Percentiles rank a stretch among this genome's conserved stretches.
Conservation (phyloP, 2,888 invertebrate species). For the Temnothorax rugatulus region DNA sequence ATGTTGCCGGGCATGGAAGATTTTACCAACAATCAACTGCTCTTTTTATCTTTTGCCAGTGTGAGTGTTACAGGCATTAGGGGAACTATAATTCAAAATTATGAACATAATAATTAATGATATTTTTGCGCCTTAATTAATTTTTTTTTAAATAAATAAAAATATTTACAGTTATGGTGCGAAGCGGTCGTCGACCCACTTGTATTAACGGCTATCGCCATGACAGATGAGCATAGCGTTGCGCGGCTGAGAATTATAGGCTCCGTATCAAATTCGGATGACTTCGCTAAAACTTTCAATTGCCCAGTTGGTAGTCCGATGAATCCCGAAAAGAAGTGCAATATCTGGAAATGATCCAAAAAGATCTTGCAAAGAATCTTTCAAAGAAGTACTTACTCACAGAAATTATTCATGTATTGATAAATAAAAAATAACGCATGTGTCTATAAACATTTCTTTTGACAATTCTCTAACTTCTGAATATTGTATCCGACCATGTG, state of each 20-base stretch:
- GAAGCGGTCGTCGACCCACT: background rate
- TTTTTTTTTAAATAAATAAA: background rate
- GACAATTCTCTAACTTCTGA: background rate
- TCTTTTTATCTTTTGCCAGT: slow-evolving; percentile 84
- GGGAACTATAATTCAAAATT: slow-evolving; percentile 60
- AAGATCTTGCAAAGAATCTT: background rate
- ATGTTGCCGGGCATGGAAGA: slow-evolving; percentile 82
- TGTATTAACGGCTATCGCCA: too few species aligned
- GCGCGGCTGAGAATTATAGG: slow-evolving; percentile 59
- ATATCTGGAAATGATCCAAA: slow-evolving; percentile 56
- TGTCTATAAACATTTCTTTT: background rate
- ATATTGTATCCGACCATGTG: too few species aligned
- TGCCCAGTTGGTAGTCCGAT: slow-evolving; percentile 65
- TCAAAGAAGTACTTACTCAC: background rate
- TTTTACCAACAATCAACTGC: slow-evolving; percentile 83
- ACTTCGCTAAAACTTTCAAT: slow-evolving; percentile 64
- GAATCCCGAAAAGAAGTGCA: slow-evolving; percentile 69
- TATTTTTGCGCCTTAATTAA: background rate
- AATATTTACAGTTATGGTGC: slow-evolving; percentile 62
- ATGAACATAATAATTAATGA: background rate
- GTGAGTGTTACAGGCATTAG: slow-evolving; percentile 75
- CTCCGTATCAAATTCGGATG: slow-evolving; percentile 61
- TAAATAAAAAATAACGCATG: background rate
- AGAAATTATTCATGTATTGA: background rate
- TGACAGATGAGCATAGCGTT: slow-evolving; percentile 32